Base-by-base conservation (phyloP, 1,140 invertebrate species). In the Augochlora pura region DNA sequence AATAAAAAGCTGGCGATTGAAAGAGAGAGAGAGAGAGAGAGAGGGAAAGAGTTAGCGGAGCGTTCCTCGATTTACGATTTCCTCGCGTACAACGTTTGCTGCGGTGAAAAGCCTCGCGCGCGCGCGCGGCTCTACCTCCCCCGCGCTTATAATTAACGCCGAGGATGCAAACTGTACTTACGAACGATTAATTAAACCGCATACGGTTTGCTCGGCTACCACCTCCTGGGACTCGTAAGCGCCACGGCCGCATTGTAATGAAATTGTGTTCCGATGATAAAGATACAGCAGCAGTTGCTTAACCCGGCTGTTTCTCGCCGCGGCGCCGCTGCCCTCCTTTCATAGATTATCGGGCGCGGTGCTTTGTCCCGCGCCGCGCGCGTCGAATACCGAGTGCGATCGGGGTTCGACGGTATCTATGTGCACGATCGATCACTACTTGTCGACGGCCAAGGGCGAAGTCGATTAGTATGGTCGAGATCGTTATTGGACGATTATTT, bases 201-300 rank as follows among this genome's bases (percentile, higher is more conserved):
- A 77, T 49, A 81, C 74, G 25, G 67, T 52, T 63, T 52, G 18
- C 46, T 39, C 7, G 25, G n/a, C n/a, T n/a, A n/a, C n/a, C n/a
- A n/a, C n/a, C 80, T 49, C 80, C 49, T 52, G 80, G 80, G 80
- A 81, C 59, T 71, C 80, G 80, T 81, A 65, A 74, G 65, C 73
- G 57, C 18, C 65, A 27, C 77, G 77, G 80, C 67, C 75, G 23
- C 80, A 70, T 81, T 77, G 60, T 81, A 81, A 81, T 81, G 80
- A 81, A 81, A 81, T 81, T 81, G 80, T 81, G 75, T 77, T 78
- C 62, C 80, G 75, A 81, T 78, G 80, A 81, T 81, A 81, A 81
- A 81, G 80, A 77, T 81, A 81, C 54, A n/a, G 67, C 75, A 66
- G 77, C 77, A 79, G 77, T 79, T 79, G 77, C 77, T 79, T 79